These are phyloP conservation scores for Furnarius figulus DNA, from an alignment of 2,113 vertebrate genomes.

Conservation along the genomic window DNA sequence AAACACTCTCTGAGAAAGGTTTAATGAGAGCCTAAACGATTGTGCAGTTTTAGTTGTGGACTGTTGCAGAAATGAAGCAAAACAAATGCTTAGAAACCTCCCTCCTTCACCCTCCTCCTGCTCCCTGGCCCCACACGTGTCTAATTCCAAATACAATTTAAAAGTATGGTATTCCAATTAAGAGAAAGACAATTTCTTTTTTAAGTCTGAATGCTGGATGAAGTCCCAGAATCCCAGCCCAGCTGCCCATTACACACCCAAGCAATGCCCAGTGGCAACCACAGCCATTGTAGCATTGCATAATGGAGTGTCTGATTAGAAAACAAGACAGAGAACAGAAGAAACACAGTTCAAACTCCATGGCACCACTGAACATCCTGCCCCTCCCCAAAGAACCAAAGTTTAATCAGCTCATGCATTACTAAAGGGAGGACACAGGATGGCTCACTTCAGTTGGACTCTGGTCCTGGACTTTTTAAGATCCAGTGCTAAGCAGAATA, in stretches of 20 bases:
- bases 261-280: neutral
- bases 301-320: neutral
- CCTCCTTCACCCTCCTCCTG: neutral
- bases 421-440: neutral
- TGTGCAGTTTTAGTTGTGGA: neutral
- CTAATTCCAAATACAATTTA: constrained; percentile 7
- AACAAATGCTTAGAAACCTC: neutral
- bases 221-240: constrained; percentile 17
- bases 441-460: neutral
- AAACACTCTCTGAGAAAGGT: neutral
- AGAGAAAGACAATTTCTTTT: neutral
- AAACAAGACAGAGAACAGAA: neutral
- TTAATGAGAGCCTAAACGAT: neutral
- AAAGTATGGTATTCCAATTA: constrained; percentile 3
- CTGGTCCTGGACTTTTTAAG: neutral
- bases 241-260: neutral
- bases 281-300: neutral
- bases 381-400: constrained; percentile 5
- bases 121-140: neutral
- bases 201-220: neutral
- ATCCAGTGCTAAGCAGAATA: neutral
- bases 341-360: neutral
- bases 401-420: constrained; percentile 45
- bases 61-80: neutral
- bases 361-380: neutral